Percentiles rank a stretch among this genome's conserved stretches.
Conservation (phyloP, 2,797 vertebrate genomes). For the Argyrosomus regius region DNA sequence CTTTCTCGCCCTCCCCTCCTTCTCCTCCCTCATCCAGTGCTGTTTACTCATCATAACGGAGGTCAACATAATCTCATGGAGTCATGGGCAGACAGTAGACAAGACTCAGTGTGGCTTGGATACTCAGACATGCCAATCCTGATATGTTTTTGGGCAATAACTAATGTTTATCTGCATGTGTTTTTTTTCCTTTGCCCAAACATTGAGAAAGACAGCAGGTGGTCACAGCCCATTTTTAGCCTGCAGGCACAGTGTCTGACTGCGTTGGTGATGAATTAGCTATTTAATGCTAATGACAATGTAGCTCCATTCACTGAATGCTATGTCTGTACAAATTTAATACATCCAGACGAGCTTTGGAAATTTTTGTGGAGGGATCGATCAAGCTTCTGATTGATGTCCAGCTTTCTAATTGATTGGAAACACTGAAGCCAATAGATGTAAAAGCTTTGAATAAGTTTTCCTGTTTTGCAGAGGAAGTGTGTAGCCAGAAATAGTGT, state of each 20-base stretch:
- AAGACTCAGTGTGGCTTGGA: slow-evolving; percentile 45
- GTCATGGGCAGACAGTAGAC: slow-evolving; percentile 62
- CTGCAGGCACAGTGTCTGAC: slow-evolving; percentile 39
- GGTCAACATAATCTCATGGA: slow-evolving; percentile 75
- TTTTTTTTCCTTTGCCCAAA: slow-evolving; percentile 38
- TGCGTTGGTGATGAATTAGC: slow-evolving; percentile 63
- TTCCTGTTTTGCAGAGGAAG: not conserved
- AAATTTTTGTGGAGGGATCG: slow-evolving; percentile 11
- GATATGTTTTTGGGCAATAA: slow-evolving; percentile 49
- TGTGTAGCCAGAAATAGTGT: slow-evolving; percentile 4
- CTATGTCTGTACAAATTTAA: slow-evolving; percentile 24
- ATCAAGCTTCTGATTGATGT: slow-evolving; percentile 43
- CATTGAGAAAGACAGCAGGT: slow-evolving; percentile 44
- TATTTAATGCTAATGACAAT: slow-evolving; percentile 62
- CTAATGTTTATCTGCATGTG: slow-evolving; percentile 29
- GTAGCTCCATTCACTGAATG: slow-evolving; percentile 20
- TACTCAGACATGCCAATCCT: slow-evolving; percentile 48
- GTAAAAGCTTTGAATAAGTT: slow-evolving; percentile 10
- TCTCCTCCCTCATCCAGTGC: slow-evolving; percentile 38
- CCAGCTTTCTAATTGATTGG: slow-evolving; percentile 22
- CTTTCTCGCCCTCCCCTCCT: slow-evolving; percentile 8
- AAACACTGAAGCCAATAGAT: slow-evolving; percentile 18
- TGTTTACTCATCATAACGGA: slow-evolving; percentile 72
- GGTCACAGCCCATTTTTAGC: slow-evolving; percentile 42
- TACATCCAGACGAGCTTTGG: slow-evolving; percentile 21